Conservation (phyloP, 2,888 invertebrate species). For the Apantesis nais region DNA sequence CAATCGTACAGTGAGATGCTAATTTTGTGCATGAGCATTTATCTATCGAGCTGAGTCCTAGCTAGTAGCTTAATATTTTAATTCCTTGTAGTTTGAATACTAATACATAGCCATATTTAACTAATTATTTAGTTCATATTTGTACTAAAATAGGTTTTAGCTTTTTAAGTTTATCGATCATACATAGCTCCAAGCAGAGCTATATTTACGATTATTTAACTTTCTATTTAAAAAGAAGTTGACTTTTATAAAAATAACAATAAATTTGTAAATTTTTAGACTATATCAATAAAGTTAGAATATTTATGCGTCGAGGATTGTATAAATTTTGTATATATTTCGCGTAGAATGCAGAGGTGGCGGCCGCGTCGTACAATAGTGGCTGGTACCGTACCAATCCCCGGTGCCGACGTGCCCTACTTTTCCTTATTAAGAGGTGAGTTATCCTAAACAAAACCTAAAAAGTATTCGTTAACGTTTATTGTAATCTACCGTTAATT, state of each 20-base stretch:
- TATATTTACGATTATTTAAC: too few relatives aligned
- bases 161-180: too few relatives aligned
- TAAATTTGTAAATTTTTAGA: background rate
- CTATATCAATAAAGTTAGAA: too few relatives aligned
- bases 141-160: too few relatives aligned
- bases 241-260: background rate
- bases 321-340: slow-evolving; percentile 28
- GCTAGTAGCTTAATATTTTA: too few relatives aligned
- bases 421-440: slow-evolving; percentile 74
- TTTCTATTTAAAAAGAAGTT: background rate
- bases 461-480: slow-evolving; percentile 9
- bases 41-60: too few relatives aligned
- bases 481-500: background rate
- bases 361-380: slow-evolving; percentile 72
- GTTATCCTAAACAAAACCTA: slow-evolving; percentile 21
- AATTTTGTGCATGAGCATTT: background rate
- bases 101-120: too few relatives aligned
- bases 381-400: slow-evolving; percentile 75
- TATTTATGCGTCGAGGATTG: background rate
- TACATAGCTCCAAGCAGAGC: too few relatives aligned
- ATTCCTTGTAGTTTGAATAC: too few relatives aligned
- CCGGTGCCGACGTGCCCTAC: slow-evolving; percentile 68
- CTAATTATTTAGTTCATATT: too few relatives aligned
- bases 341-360: slow-evolving; percentile 71
- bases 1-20: background rate